phyloP scores from a whole-genome alignment of 2,113 vertebrate genomes.

The Hippocampus guttulatus region DNA sequence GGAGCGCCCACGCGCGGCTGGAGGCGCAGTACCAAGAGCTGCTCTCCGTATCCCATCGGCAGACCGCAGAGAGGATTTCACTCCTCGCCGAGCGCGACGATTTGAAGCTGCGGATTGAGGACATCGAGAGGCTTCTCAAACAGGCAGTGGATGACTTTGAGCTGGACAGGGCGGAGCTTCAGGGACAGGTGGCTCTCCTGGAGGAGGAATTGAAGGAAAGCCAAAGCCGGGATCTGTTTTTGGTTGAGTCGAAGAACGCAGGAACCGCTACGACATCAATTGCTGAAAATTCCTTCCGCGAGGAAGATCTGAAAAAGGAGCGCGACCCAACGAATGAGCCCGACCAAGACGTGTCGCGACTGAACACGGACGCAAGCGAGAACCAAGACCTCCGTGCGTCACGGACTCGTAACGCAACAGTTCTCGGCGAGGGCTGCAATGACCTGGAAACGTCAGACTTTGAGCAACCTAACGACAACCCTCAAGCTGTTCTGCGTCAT shows the following conservation, averaged over 20 bases:
- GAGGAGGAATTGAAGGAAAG: slow-evolving; percentile 60
- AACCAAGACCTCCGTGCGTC: neutral
- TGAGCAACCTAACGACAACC: neutral
- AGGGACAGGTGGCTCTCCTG: slow-evolving; percentile 53
- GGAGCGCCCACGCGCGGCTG: slow-evolving; percentile 53
- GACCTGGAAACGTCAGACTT: neutral
- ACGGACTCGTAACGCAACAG: neutral
- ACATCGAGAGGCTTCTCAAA: slow-evolving; percentile 62
- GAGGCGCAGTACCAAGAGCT: slow-evolving; percentile 59
- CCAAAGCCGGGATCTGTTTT: neutral
- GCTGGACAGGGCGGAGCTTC: slow-evolving; percentile 67
- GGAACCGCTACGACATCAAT: neutral
- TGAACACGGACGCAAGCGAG: neutral
- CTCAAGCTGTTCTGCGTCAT: neutral
- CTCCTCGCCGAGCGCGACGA: slow-evolving; percentile 65
- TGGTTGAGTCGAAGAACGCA: neutral
- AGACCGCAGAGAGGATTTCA: slow-evolving; percentile 60
- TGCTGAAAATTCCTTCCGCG: neutral
- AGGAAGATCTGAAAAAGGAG: neutral
- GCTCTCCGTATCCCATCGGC: slow-evolving; percentile 42
- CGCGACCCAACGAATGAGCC: neutral
- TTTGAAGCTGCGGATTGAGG: slow-evolving; percentile 62
- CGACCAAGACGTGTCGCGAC: neutral
- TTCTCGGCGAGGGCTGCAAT: neutral
- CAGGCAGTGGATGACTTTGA: slow-evolving; percentile 64